Percentiles rank a stretch among this genome's conserved stretches.
Conservation (phyloP, 2,113 vertebrate species). For the Cryptomyrus ogoouensis region DNA sequence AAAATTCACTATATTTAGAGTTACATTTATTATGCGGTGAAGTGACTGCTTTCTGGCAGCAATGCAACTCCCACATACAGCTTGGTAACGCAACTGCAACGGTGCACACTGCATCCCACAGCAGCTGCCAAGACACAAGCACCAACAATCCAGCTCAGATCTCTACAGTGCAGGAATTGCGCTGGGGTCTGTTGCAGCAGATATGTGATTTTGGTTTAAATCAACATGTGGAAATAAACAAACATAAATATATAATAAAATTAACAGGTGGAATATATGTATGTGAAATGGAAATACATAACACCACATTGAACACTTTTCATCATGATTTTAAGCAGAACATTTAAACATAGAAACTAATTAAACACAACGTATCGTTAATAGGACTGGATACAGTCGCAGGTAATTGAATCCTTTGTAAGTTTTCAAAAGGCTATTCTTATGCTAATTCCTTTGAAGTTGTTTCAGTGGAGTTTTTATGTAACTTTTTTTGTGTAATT, state of each 20-base stretch:
- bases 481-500: background rate
- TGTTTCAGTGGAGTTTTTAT: background rate
- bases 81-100: background rate
- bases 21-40: constrained; percentile 45
- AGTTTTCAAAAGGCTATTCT: background rate
- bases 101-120: constrained; percentile 20
- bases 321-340: background rate
- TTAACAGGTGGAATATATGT: background rate
- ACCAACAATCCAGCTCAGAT: background rate
- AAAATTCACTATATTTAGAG: background rate
- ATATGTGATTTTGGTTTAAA: background rate
- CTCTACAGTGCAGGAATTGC: background rate
- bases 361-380: background rate
- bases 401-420: background rate
- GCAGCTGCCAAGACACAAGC: constrained; percentile 19
- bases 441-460: background rate
- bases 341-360: background rate
- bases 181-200: background rate
- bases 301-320: background rate
- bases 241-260: background rate
- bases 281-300: background rate
- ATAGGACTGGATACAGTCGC: background rate
- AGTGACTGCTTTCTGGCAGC: constrained; percentile 29
- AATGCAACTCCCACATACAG: constrained; percentile 11
- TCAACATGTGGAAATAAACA: background rate